These are phyloP conservation scores for Tretioscincus oriximinensis DNA, from an alignment of 2,113 vertebrate species.

Conservation along the genomic window DNA sequence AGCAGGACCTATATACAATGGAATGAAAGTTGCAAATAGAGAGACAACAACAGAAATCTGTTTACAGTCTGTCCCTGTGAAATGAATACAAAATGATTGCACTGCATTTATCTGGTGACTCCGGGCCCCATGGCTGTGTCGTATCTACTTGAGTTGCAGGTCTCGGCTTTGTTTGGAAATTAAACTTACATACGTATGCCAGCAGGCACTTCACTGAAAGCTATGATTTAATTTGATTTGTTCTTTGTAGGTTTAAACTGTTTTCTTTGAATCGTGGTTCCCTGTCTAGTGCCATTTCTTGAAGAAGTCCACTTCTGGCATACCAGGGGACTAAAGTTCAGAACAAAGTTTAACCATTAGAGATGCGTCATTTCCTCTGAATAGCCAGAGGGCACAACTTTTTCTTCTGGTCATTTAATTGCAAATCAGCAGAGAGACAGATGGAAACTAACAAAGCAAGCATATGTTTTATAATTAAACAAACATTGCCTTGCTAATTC, in stretches of 20 bases:
- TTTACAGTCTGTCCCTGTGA: neutral
- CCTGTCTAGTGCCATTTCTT: neutral
- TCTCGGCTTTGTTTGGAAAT: neutral
- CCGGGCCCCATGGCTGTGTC: too few species aligned
- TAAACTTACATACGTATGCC: neutral
- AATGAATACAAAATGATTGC: neutral
- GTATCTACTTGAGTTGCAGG: neutral
- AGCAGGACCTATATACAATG: too few species aligned
- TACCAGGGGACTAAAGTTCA: neutral
- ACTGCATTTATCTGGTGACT: too few species aligned
- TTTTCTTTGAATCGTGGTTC: neutral
- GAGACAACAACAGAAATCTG: too few species aligned
- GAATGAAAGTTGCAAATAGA: too few species aligned
- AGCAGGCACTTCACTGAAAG: neutral
- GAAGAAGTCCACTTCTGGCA: neutral
- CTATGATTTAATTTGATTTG: neutral
- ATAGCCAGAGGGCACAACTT: constrained; percentile 52
- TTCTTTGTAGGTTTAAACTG: neutral
- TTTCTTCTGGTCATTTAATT: constrained; percentile 70
- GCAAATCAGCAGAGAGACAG: constrained; percentile 55
- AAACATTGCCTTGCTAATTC: constrained; percentile 62
- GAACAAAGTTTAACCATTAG: constrained; percentile 38
- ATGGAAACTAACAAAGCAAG: constrained; percentile 60
- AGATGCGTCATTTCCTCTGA: constrained; percentile 53
- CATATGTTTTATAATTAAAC: constrained; percentile 65